Conservation (phyloP, 1,140 invertebrate genomes). For the Sweltsa coloradensis region DNA sequence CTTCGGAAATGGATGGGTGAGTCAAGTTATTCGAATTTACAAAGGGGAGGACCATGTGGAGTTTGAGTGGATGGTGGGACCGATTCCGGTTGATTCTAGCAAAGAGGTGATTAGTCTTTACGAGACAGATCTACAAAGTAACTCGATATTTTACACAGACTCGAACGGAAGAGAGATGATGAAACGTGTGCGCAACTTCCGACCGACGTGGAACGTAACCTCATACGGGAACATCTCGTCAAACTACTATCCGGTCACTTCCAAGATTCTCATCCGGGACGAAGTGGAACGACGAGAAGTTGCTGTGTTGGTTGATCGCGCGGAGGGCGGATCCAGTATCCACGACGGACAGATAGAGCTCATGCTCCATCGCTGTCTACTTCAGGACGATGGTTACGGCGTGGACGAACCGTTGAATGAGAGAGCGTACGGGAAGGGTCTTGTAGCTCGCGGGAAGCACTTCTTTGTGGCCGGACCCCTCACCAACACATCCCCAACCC, state of each 20-base stretch:
- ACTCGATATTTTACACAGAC: constrained; percentile 50
- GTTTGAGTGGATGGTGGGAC: constrained; percentile 88
- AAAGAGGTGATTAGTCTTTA: constrained; percentile 45
- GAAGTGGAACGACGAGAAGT: constrained; percentile 35
- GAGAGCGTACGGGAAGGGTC: constrained; percentile 37
- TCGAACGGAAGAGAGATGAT: constrained; percentile 55
- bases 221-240: constrained; percentile 52
- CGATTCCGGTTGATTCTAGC: constrained; percentile 53
- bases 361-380: constrained; percentile 53
- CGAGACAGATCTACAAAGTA: constrained; percentile 31
- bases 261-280: constrained; percentile 59
- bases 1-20: constrained; percentile 45
- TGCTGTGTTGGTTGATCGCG: constrained; percentile 69
- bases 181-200: constrained; percentile 48
- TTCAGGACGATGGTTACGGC: constrained; percentile 50
- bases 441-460: constrained; percentile 43
- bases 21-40: constrained; percentile 47
- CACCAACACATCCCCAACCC: neutral
- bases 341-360: constrained; percentile 60
- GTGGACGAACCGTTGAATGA: constrained; percentile 58
- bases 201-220: constrained; percentile 53
- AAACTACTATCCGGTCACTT: constrained; percentile 92
- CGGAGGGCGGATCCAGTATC: constrained; percentile 78
- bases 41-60: constrained; percentile 54
- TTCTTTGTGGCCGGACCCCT: constrained; percentile 16